phyloP scores from a whole-genome alignment of 2,888 invertebrate genomes.

The Dione vanillae region DNA sequence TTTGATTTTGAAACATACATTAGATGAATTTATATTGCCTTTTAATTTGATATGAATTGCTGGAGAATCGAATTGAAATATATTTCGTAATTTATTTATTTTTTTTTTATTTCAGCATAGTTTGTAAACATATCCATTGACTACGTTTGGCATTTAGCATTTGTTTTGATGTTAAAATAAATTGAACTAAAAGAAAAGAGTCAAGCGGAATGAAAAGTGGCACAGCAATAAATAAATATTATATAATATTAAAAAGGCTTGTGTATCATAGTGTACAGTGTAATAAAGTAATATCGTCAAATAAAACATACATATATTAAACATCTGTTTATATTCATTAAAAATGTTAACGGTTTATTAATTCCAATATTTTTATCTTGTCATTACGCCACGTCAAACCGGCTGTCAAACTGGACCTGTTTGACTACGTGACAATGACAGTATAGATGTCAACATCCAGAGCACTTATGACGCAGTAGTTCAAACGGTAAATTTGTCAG shows the following conservation, averaged over 20 bases:
- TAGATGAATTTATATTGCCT: conserved; percentile 70
- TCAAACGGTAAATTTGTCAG: neutral
- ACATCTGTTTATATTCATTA: neutral
- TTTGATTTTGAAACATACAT: conserved; percentile 79
- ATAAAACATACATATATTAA: too few relatives aligned
- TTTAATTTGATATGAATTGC: conserved; percentile 66
- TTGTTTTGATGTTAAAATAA: neutral
- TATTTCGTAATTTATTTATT: neutral
- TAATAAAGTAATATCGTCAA: too few relatives aligned
- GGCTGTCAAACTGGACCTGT: conserved; percentile 49
- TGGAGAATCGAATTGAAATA: conserved; percentile 48
- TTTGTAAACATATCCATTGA: neutral
- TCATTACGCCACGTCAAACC: conserved; percentile 63
- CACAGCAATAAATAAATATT: too few relatives aligned
- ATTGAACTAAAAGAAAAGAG: neutral
- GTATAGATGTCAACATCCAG: conserved; percentile 57
- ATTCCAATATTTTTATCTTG: conserved; percentile 60
- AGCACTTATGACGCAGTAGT: conserved; percentile 7
- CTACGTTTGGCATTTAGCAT: neutral
- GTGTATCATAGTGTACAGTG: too few relatives aligned
- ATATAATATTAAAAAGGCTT: too few relatives aligned
- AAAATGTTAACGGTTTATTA: conserved; percentile 45
- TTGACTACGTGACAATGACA: conserved; percentile 58
- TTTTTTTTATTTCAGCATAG: neutral
- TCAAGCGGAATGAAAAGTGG: too few relatives aligned